Conservation (phyloP, 2,113 vertebrate species). For the Sardina pilchardus region DNA sequence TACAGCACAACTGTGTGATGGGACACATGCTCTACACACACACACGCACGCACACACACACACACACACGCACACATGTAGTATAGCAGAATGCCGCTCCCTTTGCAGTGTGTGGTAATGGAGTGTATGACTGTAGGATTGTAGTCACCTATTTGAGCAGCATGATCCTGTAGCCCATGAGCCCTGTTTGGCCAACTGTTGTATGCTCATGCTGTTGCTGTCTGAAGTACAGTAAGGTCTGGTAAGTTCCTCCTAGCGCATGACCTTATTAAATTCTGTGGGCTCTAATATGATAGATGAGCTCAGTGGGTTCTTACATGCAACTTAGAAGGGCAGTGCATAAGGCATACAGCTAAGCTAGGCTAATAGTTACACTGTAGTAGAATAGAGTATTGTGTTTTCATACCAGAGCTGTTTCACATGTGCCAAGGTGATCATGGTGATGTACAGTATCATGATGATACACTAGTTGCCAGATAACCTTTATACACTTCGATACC, state of each 20-base stretch:
- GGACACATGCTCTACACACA: not conserved
- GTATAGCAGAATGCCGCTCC: not conserved
- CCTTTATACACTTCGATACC: no score
- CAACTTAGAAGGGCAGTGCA: no score
- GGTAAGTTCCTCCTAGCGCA: not conserved
- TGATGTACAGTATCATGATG: no score
- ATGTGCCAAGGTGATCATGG: no score
- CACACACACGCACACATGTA: not conserved
- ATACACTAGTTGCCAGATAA: no score
- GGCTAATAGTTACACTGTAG: not conserved
- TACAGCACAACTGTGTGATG: slow-evolving; percentile 29
- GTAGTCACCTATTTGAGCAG: not conserved
- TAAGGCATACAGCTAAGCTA: not conserved
- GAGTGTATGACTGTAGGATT: not conserved
- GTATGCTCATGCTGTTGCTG: not conserved
- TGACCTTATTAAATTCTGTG: no score
- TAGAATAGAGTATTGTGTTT: not conserved
- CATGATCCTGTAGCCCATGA: not conserved
- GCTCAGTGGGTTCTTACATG: no score
- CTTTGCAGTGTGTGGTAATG: not conserved
- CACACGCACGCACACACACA: not conserved
- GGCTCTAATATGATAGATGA: no score
- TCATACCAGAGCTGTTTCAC: no score
- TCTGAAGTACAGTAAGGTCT: not conserved
- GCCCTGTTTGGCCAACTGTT: not conserved